phyloP scores from a whole-genome alignment of 2,888 invertebrate genomes.

The Hanleya hanleyi region DNA sequence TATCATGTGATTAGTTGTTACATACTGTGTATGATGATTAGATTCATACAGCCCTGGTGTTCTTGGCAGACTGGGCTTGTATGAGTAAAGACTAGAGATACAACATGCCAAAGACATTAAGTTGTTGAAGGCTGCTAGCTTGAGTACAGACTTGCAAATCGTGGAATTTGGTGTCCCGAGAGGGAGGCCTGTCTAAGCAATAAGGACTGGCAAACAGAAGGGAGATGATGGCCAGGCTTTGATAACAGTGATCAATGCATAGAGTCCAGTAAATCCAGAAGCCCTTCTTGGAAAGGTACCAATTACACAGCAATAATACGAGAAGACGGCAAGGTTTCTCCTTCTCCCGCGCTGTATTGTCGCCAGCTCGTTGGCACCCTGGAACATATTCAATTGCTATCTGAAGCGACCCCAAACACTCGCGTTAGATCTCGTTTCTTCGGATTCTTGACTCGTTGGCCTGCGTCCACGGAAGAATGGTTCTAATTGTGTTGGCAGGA shows the following conservation, averaged over 20 bases:
- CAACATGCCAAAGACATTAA: no score
- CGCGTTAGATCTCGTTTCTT: not conserved
- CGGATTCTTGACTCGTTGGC: conserved; percentile 1
- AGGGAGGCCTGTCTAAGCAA: no score
- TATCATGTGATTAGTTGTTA: no score
- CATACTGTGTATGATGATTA: no score
- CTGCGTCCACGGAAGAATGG: not conserved
- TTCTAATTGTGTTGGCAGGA: not conserved
- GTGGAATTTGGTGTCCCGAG: not conserved
- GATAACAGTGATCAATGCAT: not conserved
- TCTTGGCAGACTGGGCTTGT: no score
- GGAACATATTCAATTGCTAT: not conserved
- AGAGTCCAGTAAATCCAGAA: no score
- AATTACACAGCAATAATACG: not conserved
- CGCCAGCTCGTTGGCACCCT: not conserved
- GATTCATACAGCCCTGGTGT: no score
- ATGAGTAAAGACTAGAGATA: no score
- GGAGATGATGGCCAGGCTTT: not conserved
- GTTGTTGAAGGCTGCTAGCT: not conserved
- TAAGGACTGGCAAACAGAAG: no score
- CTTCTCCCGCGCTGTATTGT: not conserved
- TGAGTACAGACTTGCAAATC: conserved; percentile 8
- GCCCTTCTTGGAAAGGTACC: conserved; percentile 5
- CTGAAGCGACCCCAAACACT: not conserved
- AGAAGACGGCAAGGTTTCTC: not conserved